These are phyloP conservation scores for Notamacropus eugenii DNA, from an alignment of 2,797 vertebrate genomes.

Conservation along the genomic window DNA sequence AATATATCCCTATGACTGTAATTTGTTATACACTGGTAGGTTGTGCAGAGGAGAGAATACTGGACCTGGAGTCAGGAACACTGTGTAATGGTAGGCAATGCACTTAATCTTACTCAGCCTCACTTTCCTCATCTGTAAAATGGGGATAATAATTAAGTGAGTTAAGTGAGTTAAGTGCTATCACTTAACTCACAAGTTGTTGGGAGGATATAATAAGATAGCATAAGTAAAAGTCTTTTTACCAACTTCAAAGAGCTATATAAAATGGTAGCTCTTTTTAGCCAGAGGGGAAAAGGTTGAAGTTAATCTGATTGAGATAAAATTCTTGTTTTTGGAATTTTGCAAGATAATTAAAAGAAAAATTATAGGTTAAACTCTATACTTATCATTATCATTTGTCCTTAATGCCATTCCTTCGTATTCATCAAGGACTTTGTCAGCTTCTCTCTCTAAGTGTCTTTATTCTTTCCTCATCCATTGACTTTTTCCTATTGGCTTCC, in stretches of 20 bases:
- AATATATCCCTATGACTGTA: not conserved
- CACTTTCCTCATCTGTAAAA: not conserved
- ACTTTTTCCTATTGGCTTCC: not conserved
- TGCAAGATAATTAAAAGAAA: slow-evolving; percentile 45
- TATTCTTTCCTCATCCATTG: not conserved
- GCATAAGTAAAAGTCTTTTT: not conserved
- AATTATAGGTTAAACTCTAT: slow-evolving; percentile 1
- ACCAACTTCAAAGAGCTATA: not conserved
- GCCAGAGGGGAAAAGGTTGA: not conserved
- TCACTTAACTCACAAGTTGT: not conserved
- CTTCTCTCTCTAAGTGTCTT: not conserved
- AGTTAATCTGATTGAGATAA: slow-evolving; percentile 35
- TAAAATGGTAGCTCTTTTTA: not conserved
- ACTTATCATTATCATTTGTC: not conserved
- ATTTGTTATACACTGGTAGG: not conserved
- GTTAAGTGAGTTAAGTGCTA: not conserved
- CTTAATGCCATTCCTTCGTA: not conserved
- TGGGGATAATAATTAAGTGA: not conserved
- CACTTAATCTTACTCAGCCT: not conserved
- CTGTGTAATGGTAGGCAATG: not conserved
- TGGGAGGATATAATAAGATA: not conserved
- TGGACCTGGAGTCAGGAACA: not conserved
- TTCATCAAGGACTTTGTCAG: not conserved
- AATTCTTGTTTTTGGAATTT: slow-evolving; percentile 57
- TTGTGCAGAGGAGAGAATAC: not conserved